Percentiles rank a stretch among this genome's conserved stretches.
These are phyloP conservation scores for Nyleta sp. DNA, from an alignment of 2,888 invertebrate genomes.

Conservation along the genomic window DNA sequence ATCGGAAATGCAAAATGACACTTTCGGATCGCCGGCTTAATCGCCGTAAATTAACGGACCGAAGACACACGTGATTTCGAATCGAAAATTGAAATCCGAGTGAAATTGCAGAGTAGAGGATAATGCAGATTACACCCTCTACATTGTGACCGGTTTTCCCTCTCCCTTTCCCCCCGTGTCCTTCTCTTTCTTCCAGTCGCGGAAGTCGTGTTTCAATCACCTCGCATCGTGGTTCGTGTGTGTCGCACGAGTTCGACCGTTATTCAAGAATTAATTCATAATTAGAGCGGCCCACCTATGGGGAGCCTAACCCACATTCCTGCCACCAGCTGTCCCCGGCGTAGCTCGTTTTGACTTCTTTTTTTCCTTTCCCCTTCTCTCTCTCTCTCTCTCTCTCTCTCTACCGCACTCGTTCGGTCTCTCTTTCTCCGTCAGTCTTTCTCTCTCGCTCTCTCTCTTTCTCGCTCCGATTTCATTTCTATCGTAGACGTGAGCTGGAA, in stretches of 20 bases:
- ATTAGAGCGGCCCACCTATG: conserved; percentile 77
- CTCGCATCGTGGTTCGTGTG: conserved; percentile 62
- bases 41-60: conserved; percentile 5
- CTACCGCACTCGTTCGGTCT: conserved; percentile 14
- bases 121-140: conserved; percentile 63
- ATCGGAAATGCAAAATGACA: conserved; percentile 1
- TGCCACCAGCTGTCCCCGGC: conserved; percentile 75
- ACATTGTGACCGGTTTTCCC: conserved; percentile 65
- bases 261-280: conserved; percentile 81
- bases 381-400: conserved; percentile 19
- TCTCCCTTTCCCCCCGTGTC: conserved; percentile 58
- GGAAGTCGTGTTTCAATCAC: conserved; percentile 66
- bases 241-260: conserved; percentile 78
- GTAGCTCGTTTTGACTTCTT: conserved; percentile 63
- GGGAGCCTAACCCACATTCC: conserved; percentile 69
- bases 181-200: conserved; percentile 66
- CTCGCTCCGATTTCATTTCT: conserved; percentile 47
- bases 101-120: conserved; percentile 47
- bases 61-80: conserved; percentile 18
- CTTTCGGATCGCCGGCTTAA: not conserved
- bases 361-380: conserved; percentile 24
- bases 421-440: conserved; percentile 12
- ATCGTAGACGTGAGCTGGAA: conserved; percentile 33
- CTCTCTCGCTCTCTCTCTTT: not conserved
- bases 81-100: conserved; percentile 41